Evolutionary conservation across 1,140 invertebrate genomes (phyloP).

Genomic region (Dinoponera quadriceps): DNA sequence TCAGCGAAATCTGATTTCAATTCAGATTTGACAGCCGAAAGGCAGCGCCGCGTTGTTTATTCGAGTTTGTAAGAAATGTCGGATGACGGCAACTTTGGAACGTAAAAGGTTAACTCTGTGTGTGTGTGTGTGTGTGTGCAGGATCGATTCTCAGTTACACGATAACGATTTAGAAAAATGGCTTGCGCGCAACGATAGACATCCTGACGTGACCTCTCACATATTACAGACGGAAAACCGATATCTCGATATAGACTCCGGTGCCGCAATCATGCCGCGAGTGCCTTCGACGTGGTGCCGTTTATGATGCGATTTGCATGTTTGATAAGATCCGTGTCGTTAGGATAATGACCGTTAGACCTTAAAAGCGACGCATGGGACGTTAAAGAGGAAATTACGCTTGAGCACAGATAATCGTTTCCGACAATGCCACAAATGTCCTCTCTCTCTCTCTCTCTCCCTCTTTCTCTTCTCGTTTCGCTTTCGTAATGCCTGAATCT

Average conservation of each 20-base stretch:
- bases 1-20: too few species aligned
- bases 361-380: conserved; percentile 68
- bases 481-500: conserved; percentile 25
- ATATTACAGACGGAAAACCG: conserved; percentile 26
- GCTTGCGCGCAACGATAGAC: neutral
- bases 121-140: too few species aligned
- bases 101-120: too few species aligned
- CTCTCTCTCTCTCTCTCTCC: conserved; percentile 2
- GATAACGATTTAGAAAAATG: neutral
- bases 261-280: conserved; percentile 52
- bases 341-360: conserved; percentile 67
- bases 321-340: conserved; percentile 64
- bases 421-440: conserved; percentile 34
- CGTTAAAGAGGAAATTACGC: conserved; percentile 52
- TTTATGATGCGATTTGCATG: conserved; percentile 70
- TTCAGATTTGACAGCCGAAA: too few species aligned
- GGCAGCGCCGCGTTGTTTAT: too few species aligned
- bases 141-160: neutral
- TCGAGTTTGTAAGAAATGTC: too few species aligned
- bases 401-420: conserved; percentile 50
- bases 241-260: neutral
- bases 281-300: conserved; percentile 48
- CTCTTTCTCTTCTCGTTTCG: neutral
- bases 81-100: too few species aligned
- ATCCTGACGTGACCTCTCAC: neutral